These are phyloP conservation scores for Bradypus variegatus DNA, from an alignment of 2,797 vertebrate genomes.

Conservation along the genomic window DNA sequence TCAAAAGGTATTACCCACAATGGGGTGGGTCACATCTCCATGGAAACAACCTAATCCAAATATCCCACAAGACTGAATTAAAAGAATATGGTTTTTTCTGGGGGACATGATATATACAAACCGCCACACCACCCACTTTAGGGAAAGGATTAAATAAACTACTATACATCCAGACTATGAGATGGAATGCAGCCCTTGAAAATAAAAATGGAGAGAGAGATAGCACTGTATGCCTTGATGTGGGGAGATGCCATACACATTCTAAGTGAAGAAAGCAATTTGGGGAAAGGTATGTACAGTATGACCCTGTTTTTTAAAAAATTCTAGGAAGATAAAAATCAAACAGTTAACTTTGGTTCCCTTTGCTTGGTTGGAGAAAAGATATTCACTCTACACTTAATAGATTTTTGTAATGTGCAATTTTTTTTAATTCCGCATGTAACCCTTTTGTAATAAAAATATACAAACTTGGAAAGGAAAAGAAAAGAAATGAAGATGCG, in stretches of 20 bases:
- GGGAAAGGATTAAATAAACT: neutral
- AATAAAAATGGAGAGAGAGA: neutral
- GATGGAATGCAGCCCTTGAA: neutral
- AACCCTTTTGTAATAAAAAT: constrained; percentile 30
- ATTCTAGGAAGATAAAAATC: neutral
- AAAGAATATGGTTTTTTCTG: too few relatives aligned
- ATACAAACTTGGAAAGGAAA: neutral
- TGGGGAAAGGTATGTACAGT: neutral
- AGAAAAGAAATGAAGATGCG: constrained; percentile 16
- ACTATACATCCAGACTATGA: neutral
- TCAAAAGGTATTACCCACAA: too few relatives aligned
- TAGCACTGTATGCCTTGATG: neutral
- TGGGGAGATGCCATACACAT: neutral
- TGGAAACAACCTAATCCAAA: too few relatives aligned
- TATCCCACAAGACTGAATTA: too few relatives aligned
- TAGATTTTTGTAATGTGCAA: neutral
- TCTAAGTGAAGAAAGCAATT: constrained; percentile 9
- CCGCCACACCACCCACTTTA: neutral
- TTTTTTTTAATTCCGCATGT: neutral
- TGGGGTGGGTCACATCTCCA: too few relatives aligned
- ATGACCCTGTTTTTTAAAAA: neutral
- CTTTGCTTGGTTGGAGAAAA: neutral
- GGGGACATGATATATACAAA: too few relatives aligned
- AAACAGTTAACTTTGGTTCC: neutral
- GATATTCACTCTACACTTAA: constrained; percentile 9